Evolutionary conservation across 2,888 invertebrate species (phyloP).

Genomic region (Callyntrura guangdongensis): DNA sequence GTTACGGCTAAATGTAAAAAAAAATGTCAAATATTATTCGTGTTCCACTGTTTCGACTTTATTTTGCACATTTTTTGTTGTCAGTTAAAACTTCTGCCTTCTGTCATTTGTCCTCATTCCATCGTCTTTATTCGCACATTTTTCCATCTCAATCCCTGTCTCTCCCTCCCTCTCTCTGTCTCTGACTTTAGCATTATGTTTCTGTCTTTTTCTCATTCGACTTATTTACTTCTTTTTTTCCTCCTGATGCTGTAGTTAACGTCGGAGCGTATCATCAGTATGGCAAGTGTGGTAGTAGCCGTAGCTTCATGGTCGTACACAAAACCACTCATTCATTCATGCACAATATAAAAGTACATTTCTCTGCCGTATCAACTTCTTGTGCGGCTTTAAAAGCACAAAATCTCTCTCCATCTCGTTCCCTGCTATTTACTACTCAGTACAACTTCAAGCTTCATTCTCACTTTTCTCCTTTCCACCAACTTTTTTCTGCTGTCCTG

Average conservation of each 20-base stretch:
- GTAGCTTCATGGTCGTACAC: slow-evolving; percentile 32
- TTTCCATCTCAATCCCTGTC: slow-evolving; percentile 38
- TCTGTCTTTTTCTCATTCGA: slow-evolving; percentile 56
- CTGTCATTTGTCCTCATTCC: slow-evolving; percentile 70
- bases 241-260: background rate
- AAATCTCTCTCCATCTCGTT: slow-evolving; percentile 19
- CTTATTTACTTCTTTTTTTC: slow-evolving; percentile 58
- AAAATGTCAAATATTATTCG: background rate
- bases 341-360: slow-evolving; percentile 54
- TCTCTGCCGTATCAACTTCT: slow-evolving; percentile 37
- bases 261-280: background rate
- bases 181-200: slow-evolving; percentile 68
- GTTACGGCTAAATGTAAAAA: background rate
- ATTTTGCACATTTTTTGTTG: slow-evolving; percentile 28
- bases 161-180: background rate
- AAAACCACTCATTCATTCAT: slow-evolving; percentile 38
- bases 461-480: slow-evolving; percentile 60
- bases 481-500: slow-evolving; percentile 69
- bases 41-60: slow-evolving; percentile 16
- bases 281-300: background rate
- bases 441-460: slow-evolving; percentile 70
- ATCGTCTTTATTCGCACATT: slow-evolving; percentile 52
- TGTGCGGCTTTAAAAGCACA: slow-evolving; percentile 6
- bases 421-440: slow-evolving; percentile 13
- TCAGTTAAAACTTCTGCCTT: slow-evolving; percentile 56